Base-by-base conservation (phyloP, 2,888 invertebrate species). In the Hartigia nigra region DNA sequence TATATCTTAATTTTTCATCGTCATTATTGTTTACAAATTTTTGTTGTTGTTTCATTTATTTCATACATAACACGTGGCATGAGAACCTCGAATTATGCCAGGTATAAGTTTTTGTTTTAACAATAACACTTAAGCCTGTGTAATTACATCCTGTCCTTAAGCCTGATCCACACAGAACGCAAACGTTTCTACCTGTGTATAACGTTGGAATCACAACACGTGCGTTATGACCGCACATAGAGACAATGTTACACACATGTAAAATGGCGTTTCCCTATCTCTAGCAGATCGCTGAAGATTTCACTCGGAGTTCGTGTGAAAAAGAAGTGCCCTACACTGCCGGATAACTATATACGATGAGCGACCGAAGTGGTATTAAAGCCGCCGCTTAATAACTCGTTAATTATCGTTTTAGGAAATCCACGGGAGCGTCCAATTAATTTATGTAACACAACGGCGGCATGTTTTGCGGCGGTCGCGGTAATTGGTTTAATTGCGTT, bases 401-500 rank as follows among this genome's bases (percentile, higher is more conserved):
- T 91, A 91, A 91, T 91, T 91, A 91, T 91, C 90, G 89, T 91
- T 91, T 91, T 91, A 91, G 91, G 91, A 91, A 91, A 91, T 91
- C 91, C 91, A 86, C 87, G 87, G 86, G 84, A 80, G 84, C 86
- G 84, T 84, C 90, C 90, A 91, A 91, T 91, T 91, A 91, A 86
- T 90, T 91, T 91, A 91, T 90, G 91, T 90, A 91, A 91, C 86
- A 85, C 82, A 83, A 82, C 85, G 83, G 31, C 79, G 83, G 86
- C 85, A 86, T 85, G 84, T 88, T 88, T 86, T 86, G 85, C 86
- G 87, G 84, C 79, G 82, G 83, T 84, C 86, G 85, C 86, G 87
- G 87, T 91, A 91, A 91, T 91, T 91, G 91, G 88, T 88, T 91
- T 91, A 91, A 91, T 91, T 91, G 88, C 88, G 84, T 87, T 88